Base-by-base conservation (phyloP, 1,140 invertebrate genomes). In the Papilio polytes region DNA sequence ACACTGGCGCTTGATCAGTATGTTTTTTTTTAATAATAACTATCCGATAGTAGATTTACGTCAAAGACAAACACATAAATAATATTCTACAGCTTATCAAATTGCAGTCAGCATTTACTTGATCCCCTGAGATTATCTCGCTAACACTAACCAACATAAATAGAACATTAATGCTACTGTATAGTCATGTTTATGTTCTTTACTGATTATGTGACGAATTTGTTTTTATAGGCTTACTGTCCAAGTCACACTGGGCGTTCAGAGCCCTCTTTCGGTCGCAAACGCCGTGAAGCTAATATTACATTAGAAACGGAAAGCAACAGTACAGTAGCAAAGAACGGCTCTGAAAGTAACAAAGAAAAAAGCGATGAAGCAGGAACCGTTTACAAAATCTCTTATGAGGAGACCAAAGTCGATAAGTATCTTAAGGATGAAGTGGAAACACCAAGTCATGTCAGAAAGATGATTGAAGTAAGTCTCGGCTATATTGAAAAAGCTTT, bases 191-290 rank as follows among this genome's bases (percentile, higher is more conserved):
- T 66, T 70, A 66, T 70, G 18, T 56, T 41, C 12, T 41, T 41
- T 48, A n/a, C n/a, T 80, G 13, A 73, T 36, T 59, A 36, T 53
- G 18, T 53, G 22, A 72, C 56, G 36, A 15, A 74, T n/a, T 41
- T 80, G 44, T 83, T 72, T 78, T 86, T 87, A 46, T 85, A 96
- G 95, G 97, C 98, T 26, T 98, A 98, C 87, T 98, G 98, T 90
- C 97, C 97, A 2, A 96, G 96, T 26, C 91, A 95, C 73, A 95
- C 96, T 4, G 97, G 97, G 15, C 95, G 97, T 80, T 97, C 97
- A 46, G 97, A 98, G 84, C 97, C 97, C 1, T 98, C 97, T 0
- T 98, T 98, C 85, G 98, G 98, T 1, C 96, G 97, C 26, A 96
- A 96, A 59, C 95, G 96, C 85, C 95, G 97, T 84, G 96, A 96